Evolutionary conservation across 2,888 invertebrate species (phyloP).

Genomic region (Aphidoletes aphidimyza): DNA sequence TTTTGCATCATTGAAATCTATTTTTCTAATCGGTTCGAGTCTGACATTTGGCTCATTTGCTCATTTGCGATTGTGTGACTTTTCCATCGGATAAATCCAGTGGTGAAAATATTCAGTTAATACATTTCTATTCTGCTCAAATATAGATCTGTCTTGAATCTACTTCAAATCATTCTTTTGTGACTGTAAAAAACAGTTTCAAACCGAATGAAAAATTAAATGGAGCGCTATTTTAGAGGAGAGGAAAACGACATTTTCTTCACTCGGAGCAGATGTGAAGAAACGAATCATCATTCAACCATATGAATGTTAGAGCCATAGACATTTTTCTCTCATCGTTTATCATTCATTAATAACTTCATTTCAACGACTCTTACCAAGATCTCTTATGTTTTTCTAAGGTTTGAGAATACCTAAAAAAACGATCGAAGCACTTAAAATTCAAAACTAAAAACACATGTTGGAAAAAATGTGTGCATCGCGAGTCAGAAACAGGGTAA

Average conservation of each 20-base stretch:
- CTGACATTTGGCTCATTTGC: not conserved
- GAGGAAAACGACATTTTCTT: not conserved
- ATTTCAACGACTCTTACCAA: slow-evolving; percentile 13
- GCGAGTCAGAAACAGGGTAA: not conserved
- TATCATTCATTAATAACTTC: not conserved
- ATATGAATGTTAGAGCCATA: not conserved
- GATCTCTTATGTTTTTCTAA: not conserved
- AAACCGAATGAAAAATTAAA: not conserved
- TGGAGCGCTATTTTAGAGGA: not conserved
- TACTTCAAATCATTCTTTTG: no score
- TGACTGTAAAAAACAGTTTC: no score
- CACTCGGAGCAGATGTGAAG: not conserved
- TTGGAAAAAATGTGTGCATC: not conserved
- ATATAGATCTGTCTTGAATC: not conserved
- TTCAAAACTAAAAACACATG: not conserved
- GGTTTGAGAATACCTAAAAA: not conserved
- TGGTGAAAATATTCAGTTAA: no score
- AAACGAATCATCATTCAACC: not conserved
- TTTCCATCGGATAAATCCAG: no score
- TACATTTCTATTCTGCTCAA: no score
- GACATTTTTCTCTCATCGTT: not conserved
- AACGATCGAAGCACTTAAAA: not conserved
- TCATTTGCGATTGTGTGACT: no score
- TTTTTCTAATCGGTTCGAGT: not conserved
- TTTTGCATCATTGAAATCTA: slow-evolving; percentile 19